Evolutionary conservation across 1,140 invertebrate species (phyloP), one percentile per base, ranked within the genome.

Genomic region (Daktulosphaira vitifoliae): DNA sequence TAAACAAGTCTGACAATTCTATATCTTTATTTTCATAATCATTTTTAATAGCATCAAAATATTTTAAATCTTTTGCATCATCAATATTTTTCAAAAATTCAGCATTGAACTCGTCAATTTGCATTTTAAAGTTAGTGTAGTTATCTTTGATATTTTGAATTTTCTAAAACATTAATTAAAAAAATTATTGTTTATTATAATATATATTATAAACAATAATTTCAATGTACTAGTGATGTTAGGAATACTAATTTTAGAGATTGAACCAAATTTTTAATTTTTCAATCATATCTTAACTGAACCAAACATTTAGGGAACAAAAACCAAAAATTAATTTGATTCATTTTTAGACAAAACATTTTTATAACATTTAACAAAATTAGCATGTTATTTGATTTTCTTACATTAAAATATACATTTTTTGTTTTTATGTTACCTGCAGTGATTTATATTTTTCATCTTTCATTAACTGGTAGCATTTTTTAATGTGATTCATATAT

Each of bases 131-230:
- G 23, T 33, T 62, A 2, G 29, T 8, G 46, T 29, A 62, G 18
- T 62, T 20, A n/a, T 62, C 42, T 16, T 62, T 62, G 1, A 62
- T 29, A 0, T 22, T 48, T 46, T 62, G 39, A 15, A 48, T 62
- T 62, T 62, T 62, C 56, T 62, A 33, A 48, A 62, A 46, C 37
- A n/a, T n/a, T n/a, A n/a, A n/a, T n/a, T n/a, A 25, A 15, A 49
- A 25, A 6, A 49, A 15, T 29, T 11, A 16, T 29, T 18, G 13
- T 26, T 9, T 26, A 7, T 11, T 3, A 13, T 37, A 18, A 20
- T 22, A 22, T 20, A 20, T 20, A 20, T 22, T 20, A 22, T 22
- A 46, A 42, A n/a, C 22, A 8, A 20, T 22, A 3, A 2, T 20
- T 46, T 46, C 1, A 20, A 22, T n/a, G n/a, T n/a, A n/a, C n/a